Evolutionary conservation across 2,888 invertebrate species (phyloP), one percentile per base, ranked within the genome.

Genomic region (Noctua comes): DNA sequence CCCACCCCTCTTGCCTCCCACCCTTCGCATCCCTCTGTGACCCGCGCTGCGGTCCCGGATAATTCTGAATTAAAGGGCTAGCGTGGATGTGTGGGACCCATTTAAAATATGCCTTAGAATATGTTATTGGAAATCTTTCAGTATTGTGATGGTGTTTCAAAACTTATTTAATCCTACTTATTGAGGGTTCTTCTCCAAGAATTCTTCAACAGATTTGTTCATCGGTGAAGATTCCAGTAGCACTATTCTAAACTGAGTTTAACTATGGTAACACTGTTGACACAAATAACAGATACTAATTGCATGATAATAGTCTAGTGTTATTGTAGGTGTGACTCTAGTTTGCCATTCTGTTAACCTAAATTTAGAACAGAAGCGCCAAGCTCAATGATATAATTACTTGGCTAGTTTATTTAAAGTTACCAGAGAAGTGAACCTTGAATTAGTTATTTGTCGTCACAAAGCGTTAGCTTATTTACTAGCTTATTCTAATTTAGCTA

Each of bases 1-100:
- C 4, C 66, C 18, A 40, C n/a, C 16, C 16, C 65, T n/a, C 10
- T 24, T 13, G 18, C 78, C 62, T 36, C 18, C 66, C 62, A 65
- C 75, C 40, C 65, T 54, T 40, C 68, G 48, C 72, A 46, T 48
- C 73, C 64, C 66, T 65, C 68, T 70, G 68, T 51, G 64, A 66
- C 77, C 64, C 74, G 24, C 40, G 72, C 71, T 77, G 79, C 54
- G 82, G 73, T 86, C 80, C 78, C 69, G 71, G 73, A 73, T 87
- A 70, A 82, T 87, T 83, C 66, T 64, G 76, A 68, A 76, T 83
- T 73, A 80, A 88, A 88, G 88, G 89, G 88, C 85, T 85, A 85
- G 76, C 68, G 40, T 79, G 74, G 68, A 86, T 64, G 40, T 65
- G 59, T 73, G n/a, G 48, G 24, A 31, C 31, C 18, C 48, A 48